These are phyloP conservation scores for Pangasius djambal DNA, from an alignment of 2,797 vertebrate genomes.

Conservation along the genomic window DNA sequence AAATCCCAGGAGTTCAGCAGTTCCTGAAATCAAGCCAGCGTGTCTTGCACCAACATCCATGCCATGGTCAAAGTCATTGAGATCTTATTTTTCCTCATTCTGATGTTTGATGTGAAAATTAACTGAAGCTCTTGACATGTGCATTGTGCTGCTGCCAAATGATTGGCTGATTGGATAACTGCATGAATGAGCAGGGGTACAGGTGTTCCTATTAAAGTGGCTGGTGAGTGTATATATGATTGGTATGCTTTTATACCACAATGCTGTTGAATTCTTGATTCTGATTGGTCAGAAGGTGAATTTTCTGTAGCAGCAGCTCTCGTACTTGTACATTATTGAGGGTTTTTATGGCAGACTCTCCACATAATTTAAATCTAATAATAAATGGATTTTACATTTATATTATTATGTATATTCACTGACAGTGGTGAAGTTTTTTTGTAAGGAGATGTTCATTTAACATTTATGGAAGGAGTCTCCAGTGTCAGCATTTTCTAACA, in stretches of 20 bases:
- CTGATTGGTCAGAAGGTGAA: background rate
- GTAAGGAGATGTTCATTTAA: background rate
- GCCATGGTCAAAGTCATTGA: background rate
- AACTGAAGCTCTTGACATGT: background rate
- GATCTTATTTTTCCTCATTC: background rate
- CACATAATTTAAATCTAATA: background rate
- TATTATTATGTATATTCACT: background rate
- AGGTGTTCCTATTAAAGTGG: background rate
- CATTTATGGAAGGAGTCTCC: background rate
- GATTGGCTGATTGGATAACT: no score
- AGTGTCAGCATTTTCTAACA: background rate
- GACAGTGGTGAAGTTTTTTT: background rate
- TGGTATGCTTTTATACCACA: background rate
- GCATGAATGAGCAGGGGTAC: background rate
- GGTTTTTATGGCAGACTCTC: background rate
- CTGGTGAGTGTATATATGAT: background rate
- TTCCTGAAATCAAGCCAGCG: background rate
- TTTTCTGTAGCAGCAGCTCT: background rate
- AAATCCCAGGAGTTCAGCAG: background rate
- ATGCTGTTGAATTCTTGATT: background rate
- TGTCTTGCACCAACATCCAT: background rate
- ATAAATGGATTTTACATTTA: background rate
- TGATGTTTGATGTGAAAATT: background rate
- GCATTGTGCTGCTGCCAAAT: background rate
- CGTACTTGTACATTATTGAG: background rate